Base-by-base conservation (phyloP, 1,140 invertebrate genomes). In the Cydia fagiglandana region DNA sequence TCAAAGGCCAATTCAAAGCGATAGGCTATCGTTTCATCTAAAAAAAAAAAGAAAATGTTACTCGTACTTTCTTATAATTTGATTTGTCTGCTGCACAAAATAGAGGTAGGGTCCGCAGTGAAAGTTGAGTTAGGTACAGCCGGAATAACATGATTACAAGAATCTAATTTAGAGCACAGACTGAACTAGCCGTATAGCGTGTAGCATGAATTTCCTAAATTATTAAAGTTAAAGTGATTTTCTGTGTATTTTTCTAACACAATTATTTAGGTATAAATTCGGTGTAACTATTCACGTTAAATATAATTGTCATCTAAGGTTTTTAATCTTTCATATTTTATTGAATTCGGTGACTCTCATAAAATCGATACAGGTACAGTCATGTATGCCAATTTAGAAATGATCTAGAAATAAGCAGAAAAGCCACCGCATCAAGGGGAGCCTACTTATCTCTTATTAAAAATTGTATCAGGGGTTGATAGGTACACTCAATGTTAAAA, bases 171-270 rank as follows among this genome's bases (percentile, higher is more conserved):
- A 0, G 66, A 70, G 38, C 66, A 38, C 66, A 41, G 66, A 38
- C 34, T 41, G 34, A 70, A 70, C 66, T 24, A 70, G 64, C 38
- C 15, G 12, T 17, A 68, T 68, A 68, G 66, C 66, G 66, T 70
- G 66, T 70, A 38, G 66, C 66, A 70, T 70, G 66, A 70, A 70
- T 34, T 70, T 70, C n/a, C 66, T 41, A 45, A 41, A 70, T 20
- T 41, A 30, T 70, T 70, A 70, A 61, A 61, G 4, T 70, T 70
- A 70, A 61, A 61, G 4, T 70, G 66, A 70, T 20, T 70, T 70
- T 41, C 66, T 70, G 41, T 38, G 66, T 70, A 70, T 9, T 41
- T 38, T 70, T 70, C 30, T n/a, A 20, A 45, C 13, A n/a, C n/a
- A 41, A 70, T 70, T 70, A 70, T 70, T n/a, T 61, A 12, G 5